Conservation (phyloP, 2,797 vertebrate genomes). For the Danio albolineatus region DNA sequence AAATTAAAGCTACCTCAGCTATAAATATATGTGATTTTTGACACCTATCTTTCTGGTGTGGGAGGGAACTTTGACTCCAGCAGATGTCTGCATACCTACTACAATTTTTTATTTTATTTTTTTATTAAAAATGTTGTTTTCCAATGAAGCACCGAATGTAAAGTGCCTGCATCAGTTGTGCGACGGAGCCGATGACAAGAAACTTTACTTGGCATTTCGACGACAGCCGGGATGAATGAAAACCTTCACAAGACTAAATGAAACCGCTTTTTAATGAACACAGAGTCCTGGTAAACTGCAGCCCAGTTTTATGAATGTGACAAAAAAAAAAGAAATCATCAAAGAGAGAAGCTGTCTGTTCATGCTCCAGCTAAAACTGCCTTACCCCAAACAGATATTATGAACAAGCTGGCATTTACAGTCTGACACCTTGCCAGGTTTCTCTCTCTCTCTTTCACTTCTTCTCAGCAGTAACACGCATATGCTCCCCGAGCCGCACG, state of each 20-base stretch:
- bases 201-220: conserved; percentile 7
- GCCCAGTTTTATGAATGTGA: background rate
- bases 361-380: conserved; percentile 31
- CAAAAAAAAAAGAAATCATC: conserved; percentile 34
- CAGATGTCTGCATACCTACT: no score
- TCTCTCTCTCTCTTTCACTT: conserved; percentile 7
- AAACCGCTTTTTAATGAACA: conserved; percentile 17
- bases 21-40: no score
- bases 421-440: conserved; percentile 52
- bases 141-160: background rate
- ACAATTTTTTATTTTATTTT: no score
- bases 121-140: background rate
- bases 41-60: no score
- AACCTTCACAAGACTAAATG: background rate
- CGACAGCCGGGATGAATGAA: conserved; percentile 1
- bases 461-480: conserved; percentile 37
- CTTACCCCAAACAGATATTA: conserved; percentile 29
- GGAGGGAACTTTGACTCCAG: no score
- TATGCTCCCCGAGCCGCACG: conserved; percentile 43
- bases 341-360: conserved; percentile 27
- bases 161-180: background rate
- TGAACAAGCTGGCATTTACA: conserved; percentile 56
- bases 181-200: background rate
- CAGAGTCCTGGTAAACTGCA: background rate
- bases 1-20: no score